Evolutionary conservation across 92 coral and sea anemone genomes (phyloP).

Genomic region (Metridium senile): DNA sequence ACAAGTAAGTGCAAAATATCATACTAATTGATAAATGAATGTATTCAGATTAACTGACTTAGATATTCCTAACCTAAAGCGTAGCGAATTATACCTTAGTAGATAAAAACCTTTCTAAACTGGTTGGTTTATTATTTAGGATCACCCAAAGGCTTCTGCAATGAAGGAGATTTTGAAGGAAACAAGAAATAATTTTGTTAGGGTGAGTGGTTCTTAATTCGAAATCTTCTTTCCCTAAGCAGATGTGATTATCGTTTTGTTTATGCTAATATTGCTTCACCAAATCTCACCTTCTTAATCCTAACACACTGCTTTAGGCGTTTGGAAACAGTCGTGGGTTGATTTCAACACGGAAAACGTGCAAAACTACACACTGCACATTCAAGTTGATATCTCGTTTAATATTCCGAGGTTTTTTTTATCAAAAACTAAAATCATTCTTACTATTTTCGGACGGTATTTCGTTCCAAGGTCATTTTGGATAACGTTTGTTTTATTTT

Average conservation of each 20-base stretch:
- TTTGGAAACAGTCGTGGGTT: neutral
- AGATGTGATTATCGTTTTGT: conserved; percentile 8
- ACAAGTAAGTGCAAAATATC: conserved; percentile 19
- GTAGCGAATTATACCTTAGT: no score
- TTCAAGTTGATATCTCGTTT: no score
- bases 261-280: conserved; percentile 15
- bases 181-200: conserved; percentile 12
- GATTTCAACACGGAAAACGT: neutral
- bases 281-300: neutral
- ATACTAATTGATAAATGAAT: neutral
- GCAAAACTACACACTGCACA: neutral
- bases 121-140: conserved; percentile 9
- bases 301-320: neutral
- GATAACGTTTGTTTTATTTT: neutral
- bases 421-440: no score
- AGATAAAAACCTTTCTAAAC: neutral
- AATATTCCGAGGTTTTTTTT: neutral
- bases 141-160: conserved; percentile 19
- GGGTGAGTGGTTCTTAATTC: conserved; percentile 18
- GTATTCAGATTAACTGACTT: neutral
- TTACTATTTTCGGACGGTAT: neutral
- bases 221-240: conserved; percentile 14
- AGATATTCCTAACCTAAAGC: no score
- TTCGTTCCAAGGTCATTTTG: neutral
- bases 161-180: conserved; percentile 22